Evolutionary conservation across 2,888 invertebrate genomes (phyloP), one percentile per base, ranked within the genome.

Genomic region (Tetrapedia diversipes): DNA sequence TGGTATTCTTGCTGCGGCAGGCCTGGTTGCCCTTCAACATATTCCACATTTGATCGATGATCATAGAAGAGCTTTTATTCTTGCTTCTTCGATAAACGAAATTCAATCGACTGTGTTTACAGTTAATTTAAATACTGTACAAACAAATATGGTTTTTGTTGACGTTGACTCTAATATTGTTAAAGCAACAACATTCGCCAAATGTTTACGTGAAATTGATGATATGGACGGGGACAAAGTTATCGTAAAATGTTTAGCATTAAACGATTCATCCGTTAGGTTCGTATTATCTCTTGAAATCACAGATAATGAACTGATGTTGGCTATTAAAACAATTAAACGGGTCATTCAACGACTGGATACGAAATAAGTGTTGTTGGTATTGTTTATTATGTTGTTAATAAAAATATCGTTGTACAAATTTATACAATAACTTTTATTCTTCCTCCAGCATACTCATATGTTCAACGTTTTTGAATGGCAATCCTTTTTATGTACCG

Each of bases 1-100:
- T 47, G 99, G 99, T 6, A 93, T 98, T 56, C 89, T 99, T 63
- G 98, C 98, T 0, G 98, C 98, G 0, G 97, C 98, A 0, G 98
- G 97, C 0, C 87, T 97, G 4, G 95, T 97, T 32, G 96, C 97
- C 0, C 90, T 99, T n/a, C 95, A 97, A 70, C 95, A 96, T 77
- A 93, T 95, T 7, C 95, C 96, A 0, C 92, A 94, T 49, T 93
- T 99, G 37, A 91, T 91, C 3, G 93, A 94, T 0, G 98, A 98
- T 92, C 98, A 99, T 91, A 92, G 93, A 64, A 94, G 95, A 57
- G 95, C 96, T 0, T 92, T 92, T 59, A 90, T 92, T 65, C 94
- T 98, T 64, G 97, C 95, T 3, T 92, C 94, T 92, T 95, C 94
- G 4, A 94, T 96, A 79, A 89, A 94, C 49, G 93, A 94, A 0